Percentiles rank a stretch among this genome's conserved stretches.
These are phyloP conservation scores for Numenius phaeopus DNA, from an alignment of 2,797 vertebrate species.

Conservation along the genomic window DNA sequence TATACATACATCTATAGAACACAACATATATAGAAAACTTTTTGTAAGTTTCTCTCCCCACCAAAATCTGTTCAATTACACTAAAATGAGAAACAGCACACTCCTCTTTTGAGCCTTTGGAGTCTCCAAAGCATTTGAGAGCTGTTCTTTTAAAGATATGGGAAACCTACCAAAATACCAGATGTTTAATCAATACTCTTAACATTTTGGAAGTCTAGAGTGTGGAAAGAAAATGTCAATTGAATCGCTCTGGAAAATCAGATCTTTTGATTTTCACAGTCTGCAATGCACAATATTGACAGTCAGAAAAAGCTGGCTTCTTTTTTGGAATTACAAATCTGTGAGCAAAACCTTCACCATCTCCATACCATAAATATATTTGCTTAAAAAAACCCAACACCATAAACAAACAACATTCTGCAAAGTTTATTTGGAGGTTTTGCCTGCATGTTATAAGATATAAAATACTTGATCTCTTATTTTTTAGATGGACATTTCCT, in stretches of 20 bases:
- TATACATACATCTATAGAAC: neutral
- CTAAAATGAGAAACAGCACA: conserved; percentile 50
- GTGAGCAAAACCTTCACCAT: conserved; percentile 29
- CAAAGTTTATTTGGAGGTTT: neutral
- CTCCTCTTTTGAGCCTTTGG: conserved; percentile 61
- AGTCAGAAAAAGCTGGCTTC: conserved; percentile 40
- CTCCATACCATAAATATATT: conserved; percentile 37
- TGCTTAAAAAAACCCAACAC: neutral
- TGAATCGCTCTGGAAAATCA: conserved; percentile 40
- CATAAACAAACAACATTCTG: conserved; percentile 35
- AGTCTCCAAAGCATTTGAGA: conserved; percentile 69
- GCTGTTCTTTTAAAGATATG: conserved; percentile 73
- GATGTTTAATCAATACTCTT: conserved; percentile 77
- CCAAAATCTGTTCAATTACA: conserved; percentile 40
- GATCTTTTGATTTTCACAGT: conserved; percentile 65
- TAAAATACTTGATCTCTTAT: neutral
- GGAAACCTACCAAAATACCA: conserved; percentile 76
- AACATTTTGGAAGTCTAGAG: conserved; percentile 75
- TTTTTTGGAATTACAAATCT: conserved; percentile 51
- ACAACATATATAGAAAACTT: conserved; percentile 4
- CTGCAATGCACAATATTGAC: conserved; percentile 42
- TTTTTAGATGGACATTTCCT: neutral
- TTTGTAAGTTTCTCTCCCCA: neutral
- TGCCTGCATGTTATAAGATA: neutral
- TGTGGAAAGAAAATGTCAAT: conserved; percentile 63